Evolutionary conservation across 2,888 invertebrate species (phyloP), one percentile per base, ranked within the genome.

Genomic region (Oligia latruncula): DNA sequence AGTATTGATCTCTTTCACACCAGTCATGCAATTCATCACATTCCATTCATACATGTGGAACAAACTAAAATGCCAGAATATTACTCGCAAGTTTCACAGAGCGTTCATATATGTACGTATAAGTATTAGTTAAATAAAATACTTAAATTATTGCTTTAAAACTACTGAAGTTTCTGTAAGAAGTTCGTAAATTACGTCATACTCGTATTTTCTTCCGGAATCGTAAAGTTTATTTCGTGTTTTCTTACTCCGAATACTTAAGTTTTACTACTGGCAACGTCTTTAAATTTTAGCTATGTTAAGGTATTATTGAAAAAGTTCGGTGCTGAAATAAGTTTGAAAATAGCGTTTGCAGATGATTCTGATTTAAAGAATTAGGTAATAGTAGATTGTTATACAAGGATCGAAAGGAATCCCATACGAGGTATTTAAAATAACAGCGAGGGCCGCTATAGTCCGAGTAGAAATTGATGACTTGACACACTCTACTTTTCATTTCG

Each of bases 201-300:
- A 58, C 74, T 80, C 58, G 60, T 72, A 77, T 66, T 84, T 82
- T 65, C 78, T 70, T 70, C 62, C 65, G 83, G 73, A 83, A 82
- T 83, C 79, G 79, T 78, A 81, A 85, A 85, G 74, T 82, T 85
- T 72, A 83, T 81, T 84, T 72, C 35, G 29, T 74, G 74, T 81
- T 84, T 84, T 71, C 72, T 84, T 71, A 77, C 77, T 71, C 5
- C 11, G n/a, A 84, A 66, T 71, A 81, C 64, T 81, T 77, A 74
- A 82, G 72, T 82, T 82, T 79, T 79, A 76, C 65, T 73, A 81
- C 82, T 55, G 64, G 43, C 35, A 67, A 71, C 60, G 58, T 70
- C 64, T 80, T 80, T 72, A n/a, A 74, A 68, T 80, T 81, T 84
- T 60, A 64, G 58, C 17, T 67, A 35, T 72, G 67, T 76, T 29